These are phyloP conservation scores for Lasius platythorax DNA, from an alignment of 2,888 invertebrate genomes.

Conservation along the genomic window DNA sequence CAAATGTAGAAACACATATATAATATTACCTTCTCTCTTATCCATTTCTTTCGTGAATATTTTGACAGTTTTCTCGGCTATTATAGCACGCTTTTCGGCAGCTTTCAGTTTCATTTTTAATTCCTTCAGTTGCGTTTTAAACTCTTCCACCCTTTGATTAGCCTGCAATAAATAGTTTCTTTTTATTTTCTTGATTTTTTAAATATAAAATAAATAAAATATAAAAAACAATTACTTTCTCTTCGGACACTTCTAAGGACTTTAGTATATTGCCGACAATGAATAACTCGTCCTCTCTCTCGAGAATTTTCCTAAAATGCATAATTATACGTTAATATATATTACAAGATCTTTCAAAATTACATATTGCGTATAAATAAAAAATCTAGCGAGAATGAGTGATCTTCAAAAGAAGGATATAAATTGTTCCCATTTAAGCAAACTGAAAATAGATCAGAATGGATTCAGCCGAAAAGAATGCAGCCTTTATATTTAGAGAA, in stretches of 20 bases:
- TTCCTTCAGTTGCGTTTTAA: conserved; percentile 86
- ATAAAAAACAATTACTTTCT: conserved; percentile 84
- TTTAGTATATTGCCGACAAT: conserved; percentile 91
- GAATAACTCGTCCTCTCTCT: conserved; percentile 90
- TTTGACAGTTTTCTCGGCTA: conserved; percentile 90
- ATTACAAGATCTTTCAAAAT: not conserved
- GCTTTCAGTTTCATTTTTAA: conserved; percentile 80
- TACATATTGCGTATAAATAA: not conserved
- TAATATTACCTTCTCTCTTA: conserved; percentile 88
- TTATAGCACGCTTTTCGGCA: conserved; percentile 90
- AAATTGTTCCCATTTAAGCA: not conserved
- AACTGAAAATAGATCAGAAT: conserved; percentile 43
- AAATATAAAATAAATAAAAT: not conserved
- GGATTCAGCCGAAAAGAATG: conserved; percentile 36
- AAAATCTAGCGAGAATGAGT: not conserved
- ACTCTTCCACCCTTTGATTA: conserved; percentile 89
- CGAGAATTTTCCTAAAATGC: conserved; percentile 88
- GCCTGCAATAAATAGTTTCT: conserved; percentile 84
- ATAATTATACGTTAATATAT: not conserved
- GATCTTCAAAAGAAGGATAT: not conserved
- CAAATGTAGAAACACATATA: not conserved
- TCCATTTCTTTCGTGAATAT: conserved; percentile 91
- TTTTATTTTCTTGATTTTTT: not conserved
- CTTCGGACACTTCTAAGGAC: conserved; percentile 90
- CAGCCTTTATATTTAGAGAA: conserved; percentile 39